These are phyloP conservation scores for Acestrorhynchus altus DNA, from an alignment of 2,797 vertebrate species.

Conservation along the genomic window DNA sequence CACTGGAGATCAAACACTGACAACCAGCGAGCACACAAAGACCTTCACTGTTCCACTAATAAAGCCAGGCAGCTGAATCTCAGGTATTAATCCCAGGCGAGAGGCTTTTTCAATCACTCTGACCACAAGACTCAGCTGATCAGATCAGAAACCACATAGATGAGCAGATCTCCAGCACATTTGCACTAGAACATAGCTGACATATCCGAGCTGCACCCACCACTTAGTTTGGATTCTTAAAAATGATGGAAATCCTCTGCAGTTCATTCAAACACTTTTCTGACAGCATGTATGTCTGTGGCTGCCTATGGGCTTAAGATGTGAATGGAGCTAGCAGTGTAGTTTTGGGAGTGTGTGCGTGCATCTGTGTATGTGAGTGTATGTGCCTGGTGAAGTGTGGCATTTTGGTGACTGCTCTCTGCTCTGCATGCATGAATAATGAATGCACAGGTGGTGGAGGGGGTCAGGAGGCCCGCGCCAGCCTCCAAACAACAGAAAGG, in stretches of 20 bases:
- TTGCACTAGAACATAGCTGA: slow-evolving; percentile 15
- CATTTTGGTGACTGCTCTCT: slow-evolving; percentile 78
- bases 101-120: slow-evolving; percentile 37
- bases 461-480: slow-evolving; percentile 67
- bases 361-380: slow-evolving; percentile 10
- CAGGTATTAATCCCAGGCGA: slow-evolving; percentile 33
- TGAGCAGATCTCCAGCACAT: slow-evolving; percentile 34
- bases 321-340: slow-evolving; percentile 48
- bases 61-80: slow-evolving; percentile 38
- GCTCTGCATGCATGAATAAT: slow-evolving; percentile 83
- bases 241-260: neutral
- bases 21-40: slow-evolving; percentile 40
- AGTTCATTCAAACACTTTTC: neutral
- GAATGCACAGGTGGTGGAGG: slow-evolving; percentile 80
- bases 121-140: slow-evolving; percentile 7
- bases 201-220: neutral
- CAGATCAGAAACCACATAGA: slow-evolving; percentile 31
- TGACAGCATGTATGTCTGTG: slow-evolving; percentile 31
- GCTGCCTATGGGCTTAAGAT: slow-evolving; percentile 53
- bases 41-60: slow-evolving; percentile 42
- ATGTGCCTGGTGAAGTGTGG: slow-evolving; percentile 77
- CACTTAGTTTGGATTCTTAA: neutral
- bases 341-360: slow-evolving; percentile 31
- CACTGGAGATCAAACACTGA: slow-evolving; percentile 48
- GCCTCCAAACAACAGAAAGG: slow-evolving; percentile 79